These are phyloP conservation scores for Drosophila varians DNA, from an alignment of 1,140 invertebrate species.

Conservation along the genomic window DNA sequence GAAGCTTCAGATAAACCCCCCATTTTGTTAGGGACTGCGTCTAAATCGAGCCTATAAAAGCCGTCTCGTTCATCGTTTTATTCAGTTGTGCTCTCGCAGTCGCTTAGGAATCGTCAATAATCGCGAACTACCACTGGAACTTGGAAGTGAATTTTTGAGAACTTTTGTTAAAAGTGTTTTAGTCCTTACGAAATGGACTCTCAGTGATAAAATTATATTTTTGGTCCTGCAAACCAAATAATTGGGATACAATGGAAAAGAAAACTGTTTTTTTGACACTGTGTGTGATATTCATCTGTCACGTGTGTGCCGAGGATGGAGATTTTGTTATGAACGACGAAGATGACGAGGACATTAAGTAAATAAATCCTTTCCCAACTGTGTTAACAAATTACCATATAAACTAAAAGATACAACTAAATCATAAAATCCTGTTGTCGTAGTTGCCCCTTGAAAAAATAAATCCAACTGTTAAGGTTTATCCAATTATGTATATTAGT, in stretches of 20 bases:
- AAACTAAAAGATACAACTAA: too few relatives aligned
- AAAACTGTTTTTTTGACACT: conserved; percentile 35
- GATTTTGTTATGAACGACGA: conserved; percentile 62
- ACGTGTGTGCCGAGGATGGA: conserved; percentile 47
- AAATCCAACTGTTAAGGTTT: too few relatives aligned
- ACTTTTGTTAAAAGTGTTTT: background rate
- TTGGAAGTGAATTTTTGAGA: background rate
- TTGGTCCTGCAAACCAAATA: background rate
- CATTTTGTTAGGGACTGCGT: conserved; percentile 33
- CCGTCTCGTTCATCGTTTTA: conserved; percentile 1
- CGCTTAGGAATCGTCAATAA: conserved; percentile 11
- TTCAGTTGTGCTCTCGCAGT: conserved; percentile 56
- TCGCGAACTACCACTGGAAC: conserved; percentile 28
- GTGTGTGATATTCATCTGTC: conserved; percentile 34
- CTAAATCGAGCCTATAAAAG: conserved; percentile 57
- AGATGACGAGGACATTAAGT: conserved; percentile 61
- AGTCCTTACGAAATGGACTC: conserved; percentile 43
- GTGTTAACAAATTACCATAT: too few relatives aligned
- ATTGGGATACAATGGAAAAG: conserved; percentile 41
- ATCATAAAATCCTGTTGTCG: too few relatives aligned
- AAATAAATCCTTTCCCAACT: conserved; percentile 14
- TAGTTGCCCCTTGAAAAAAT: too few relatives aligned
- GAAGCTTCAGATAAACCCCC: conserved; percentile 34
- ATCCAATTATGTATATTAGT: too few relatives aligned
- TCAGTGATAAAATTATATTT: conserved; percentile 26